Evolutionary conservation across 2,888 invertebrate genomes (phyloP), one percentile per base, ranked within the genome.

Genomic region (Bursaphelenchus okinawaensis): DNA sequence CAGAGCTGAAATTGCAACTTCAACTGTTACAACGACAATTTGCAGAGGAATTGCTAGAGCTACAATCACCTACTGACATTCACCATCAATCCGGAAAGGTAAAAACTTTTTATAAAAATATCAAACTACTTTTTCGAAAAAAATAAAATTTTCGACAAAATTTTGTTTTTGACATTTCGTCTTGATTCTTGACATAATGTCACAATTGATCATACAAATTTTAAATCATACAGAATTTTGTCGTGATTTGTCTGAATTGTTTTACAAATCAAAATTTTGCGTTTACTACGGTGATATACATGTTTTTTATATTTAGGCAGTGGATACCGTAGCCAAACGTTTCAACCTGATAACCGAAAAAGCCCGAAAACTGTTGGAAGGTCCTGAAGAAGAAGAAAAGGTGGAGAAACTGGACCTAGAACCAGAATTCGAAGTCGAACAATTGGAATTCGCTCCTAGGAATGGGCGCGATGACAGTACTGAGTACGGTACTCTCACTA

Each of bases 401-500:
- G 7, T 20, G 31, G 31, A 40, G 19, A 29, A 20, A 26, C 27
- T 56, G 16, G 56, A 56, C 1, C 27, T 27, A 9, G 1, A 22
- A n/a, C 56, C 26, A 3, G 56, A 56, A 56, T 4, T 56, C 23
- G 56, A 56, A 40, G 16, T 40, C 16, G 3, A 40, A 40, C 40
- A 40, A 40, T n/a, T 40, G 40, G 40, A 40, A 40, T 40, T n/a
- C 12, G 16, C 40, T 16, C 40, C 40, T 40, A 12, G 40, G n/a
- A 40, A 40, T 40, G 40, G 40, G n/a, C 40, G 40, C 12, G 60
- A 63, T 20, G 50, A 23, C 20, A 23, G 26, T 12, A 26, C 56
- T 9, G 70, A 70, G 55, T 70, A 64, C 52, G 67, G 64, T n/a
- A 68, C 66, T 7, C 55, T 70, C 27, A 70, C 65, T 64, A 70